phyloP scores from a whole-genome alignment of 2,888 invertebrate species.

The Amblyjoppa proteus region DNA sequence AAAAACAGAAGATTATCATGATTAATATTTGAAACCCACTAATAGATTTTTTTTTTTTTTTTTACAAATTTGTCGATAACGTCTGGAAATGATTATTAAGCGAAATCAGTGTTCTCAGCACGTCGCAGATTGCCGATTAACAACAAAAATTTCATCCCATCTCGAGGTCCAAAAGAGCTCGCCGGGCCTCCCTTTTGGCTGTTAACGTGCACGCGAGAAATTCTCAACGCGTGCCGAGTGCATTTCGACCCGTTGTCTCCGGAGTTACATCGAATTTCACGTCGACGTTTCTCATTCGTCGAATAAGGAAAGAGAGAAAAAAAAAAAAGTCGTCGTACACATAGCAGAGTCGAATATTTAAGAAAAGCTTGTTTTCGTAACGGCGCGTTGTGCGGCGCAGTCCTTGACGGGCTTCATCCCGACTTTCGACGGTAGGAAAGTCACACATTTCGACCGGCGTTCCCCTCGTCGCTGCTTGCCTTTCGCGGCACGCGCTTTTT shows the following conservation, averaged over 20 bases:
- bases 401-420: slow-evolving; percentile 49
- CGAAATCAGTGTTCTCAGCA: neutral
- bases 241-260: neutral
- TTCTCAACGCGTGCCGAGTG: neutral
- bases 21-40: no score
- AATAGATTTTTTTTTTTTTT: no score
- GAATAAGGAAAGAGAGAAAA: neutral
- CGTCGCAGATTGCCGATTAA: neutral
- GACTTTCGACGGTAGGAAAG: slow-evolving; percentile 15
- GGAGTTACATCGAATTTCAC: neutral
- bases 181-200: neutral
- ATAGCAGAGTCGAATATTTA: neutral
- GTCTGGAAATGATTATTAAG: neutral
- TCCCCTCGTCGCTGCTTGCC: neutral
- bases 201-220: neutral
- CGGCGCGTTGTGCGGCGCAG: neutral
- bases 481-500: neutral
- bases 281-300: neutral
- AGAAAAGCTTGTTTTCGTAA: slow-evolving; percentile 12
- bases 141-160: neutral
- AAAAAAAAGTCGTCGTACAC: neutral
- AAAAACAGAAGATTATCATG: no score
- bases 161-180: neutral
- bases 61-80: no score
- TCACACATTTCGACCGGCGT: neutral